A percentile compares a stretch with the other conserved stretches of the same genome.
Evolutionary conservation across 2,797 vertebrate species (phyloP).

Genomic region (Geotrypetes seraphini): DNA sequence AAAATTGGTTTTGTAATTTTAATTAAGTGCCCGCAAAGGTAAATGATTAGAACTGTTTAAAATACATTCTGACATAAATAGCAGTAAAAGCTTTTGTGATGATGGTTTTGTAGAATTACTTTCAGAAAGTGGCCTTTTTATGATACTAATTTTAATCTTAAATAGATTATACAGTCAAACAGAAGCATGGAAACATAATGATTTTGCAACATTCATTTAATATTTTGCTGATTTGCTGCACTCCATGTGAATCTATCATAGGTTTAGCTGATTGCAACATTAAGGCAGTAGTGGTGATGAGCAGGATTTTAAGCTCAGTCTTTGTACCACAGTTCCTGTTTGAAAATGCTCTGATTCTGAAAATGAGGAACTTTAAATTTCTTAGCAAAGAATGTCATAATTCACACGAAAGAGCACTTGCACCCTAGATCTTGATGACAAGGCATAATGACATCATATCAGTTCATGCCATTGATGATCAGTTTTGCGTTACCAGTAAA

Average conservation of each 20-base stretch:
- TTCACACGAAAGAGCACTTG: no score
- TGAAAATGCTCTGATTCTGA: constrained; percentile 43
- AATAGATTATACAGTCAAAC: constrained; percentile 91
- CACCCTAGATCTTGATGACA: no score
- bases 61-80: constrained; percentile 99
- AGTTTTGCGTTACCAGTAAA: no score
- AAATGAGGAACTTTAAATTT: constrained; percentile 29
- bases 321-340: constrained; percentile 33
- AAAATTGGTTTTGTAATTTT: constrained; percentile 99
- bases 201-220: constrained; percentile 79
- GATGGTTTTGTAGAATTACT: constrained; percentile 89
- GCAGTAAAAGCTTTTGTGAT: constrained; percentile 84
- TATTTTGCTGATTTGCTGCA: constrained; percentile 74
- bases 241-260: constrained; percentile 75
- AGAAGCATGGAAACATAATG: constrained; percentile 78
- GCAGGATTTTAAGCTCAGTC: constrained; percentile 49
- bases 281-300: constrained; percentile 55
- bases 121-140: constrained; percentile 96
- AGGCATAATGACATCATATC: no score
- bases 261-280: constrained; percentile 71
- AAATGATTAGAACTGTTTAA: constrained; percentile 99
- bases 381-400: constrained; percentile 29
- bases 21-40: constrained; percentile 99
- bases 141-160: constrained; percentile 97
- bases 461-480: no score